These are phyloP conservation scores for Acleris sparsana DNA, from an alignment of 2,888 invertebrate species.

Conservation along the genomic window DNA sequence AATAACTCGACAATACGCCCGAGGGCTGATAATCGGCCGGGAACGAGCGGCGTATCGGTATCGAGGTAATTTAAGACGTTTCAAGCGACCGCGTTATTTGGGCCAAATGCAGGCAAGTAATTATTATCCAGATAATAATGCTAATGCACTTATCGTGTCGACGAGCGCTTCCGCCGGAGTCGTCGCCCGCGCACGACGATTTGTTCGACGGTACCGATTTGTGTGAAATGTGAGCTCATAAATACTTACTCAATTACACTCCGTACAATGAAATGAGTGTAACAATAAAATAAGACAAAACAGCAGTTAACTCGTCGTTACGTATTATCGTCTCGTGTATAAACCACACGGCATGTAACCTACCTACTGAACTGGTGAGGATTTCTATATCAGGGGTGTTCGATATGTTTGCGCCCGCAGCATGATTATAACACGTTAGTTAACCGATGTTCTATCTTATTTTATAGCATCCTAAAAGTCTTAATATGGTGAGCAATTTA, in stretches of 20 bases:
- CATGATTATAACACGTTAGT: no score
- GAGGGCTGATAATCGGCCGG: constrained; percentile 57
- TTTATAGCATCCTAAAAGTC: no score
- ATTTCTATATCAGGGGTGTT: no score
- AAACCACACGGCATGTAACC: no score
- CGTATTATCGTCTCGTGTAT: no score
- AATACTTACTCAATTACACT: constrained; percentile 12
- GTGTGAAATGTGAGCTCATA: constrained; percentile 29
- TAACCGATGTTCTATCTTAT: no score
- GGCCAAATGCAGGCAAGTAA: constrained; percentile 82
- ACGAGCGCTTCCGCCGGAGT: constrained; percentile 75
- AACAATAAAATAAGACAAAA: no score
- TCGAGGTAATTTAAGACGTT: constrained; percentile 74
- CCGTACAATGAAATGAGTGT: no score
- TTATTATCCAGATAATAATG: constrained; percentile 83
- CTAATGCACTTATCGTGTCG: constrained; percentile 83
- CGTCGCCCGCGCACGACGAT: constrained; percentile 55
- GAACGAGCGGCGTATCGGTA: constrained; percentile 60
- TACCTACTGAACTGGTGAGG: no score
- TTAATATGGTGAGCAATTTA: no score
- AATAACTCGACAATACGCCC: constrained; percentile 45
- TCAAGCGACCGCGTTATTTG: constrained; percentile 74
- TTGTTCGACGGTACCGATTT: constrained; percentile 50
- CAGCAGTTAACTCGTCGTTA: no score
- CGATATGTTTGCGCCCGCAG: no score